Percentiles rank a stretch among this genome's conserved stretches.
phyloP scores from a whole-genome alignment of 2,888 invertebrate species.

The Ichneumon xanthorius region DNA sequence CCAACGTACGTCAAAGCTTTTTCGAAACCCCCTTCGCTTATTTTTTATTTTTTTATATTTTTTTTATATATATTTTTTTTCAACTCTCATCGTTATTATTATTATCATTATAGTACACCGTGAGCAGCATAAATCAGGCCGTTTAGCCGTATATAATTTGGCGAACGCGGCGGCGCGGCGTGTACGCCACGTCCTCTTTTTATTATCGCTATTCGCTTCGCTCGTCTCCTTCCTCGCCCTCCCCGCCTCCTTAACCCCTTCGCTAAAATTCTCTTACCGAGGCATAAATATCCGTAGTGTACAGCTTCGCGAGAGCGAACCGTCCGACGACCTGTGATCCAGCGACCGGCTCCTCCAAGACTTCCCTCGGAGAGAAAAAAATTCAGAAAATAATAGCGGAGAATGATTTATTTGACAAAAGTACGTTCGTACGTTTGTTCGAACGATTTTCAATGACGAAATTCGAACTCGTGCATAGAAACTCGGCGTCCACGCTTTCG shows the following conservation, averaged over 20 bases:
- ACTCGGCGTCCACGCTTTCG: background rate
- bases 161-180: constrained; percentile 68
- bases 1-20: constrained; percentile 14
- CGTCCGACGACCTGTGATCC: background rate
- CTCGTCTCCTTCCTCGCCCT: constrained; percentile 27
- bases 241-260: constrained; percentile 38
- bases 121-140: constrained; percentile 81
- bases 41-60: background rate
- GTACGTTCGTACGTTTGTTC: background rate
- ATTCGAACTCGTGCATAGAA: background rate
- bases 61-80: no score
- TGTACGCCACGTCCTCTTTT: constrained; percentile 54
- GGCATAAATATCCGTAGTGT: constrained; percentile 81
- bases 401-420: background rate
- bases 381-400: background rate
- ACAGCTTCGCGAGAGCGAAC: constrained; percentile 13
- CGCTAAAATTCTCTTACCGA: constrained; percentile 58
- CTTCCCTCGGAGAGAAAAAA: background rate
- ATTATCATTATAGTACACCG: constrained; percentile 65
- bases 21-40: background rate
- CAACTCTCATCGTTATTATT: constrained; percentile 51
- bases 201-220: constrained; percentile 66
- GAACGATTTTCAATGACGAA: background rate
- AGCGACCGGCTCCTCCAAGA: background rate
- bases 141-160: constrained; percentile 82